Conservation (phyloP, 2,888 invertebrate species). For the Dynastes hyllus region DNA sequence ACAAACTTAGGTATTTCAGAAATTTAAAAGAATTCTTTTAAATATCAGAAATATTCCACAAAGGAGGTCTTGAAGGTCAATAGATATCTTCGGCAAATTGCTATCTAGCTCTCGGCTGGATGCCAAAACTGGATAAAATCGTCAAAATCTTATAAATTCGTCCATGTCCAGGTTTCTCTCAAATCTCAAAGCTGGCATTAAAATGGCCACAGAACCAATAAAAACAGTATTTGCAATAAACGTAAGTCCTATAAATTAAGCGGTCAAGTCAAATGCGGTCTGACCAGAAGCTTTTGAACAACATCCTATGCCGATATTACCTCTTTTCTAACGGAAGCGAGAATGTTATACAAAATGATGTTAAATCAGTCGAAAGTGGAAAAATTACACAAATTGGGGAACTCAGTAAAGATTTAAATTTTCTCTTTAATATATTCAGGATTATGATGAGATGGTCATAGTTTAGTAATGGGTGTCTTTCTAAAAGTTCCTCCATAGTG, state of each 20-base stretch:
- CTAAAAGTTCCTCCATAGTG: too few species aligned
- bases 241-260: constrained; percentile 72
- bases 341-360: constrained; percentile 85
- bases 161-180: constrained; percentile 90
- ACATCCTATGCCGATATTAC: constrained; percentile 92
- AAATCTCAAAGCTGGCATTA: constrained; percentile 89
- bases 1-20: too few species aligned
- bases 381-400: constrained; percentile 80
- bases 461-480: too few species aligned
- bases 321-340: constrained; percentile 86
- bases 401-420: constrained; percentile 62
- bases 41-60: constrained; percentile 73
- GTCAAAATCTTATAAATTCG: constrained; percentile 88
- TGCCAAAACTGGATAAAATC: constrained; percentile 87
- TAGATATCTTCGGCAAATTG: constrained; percentile 95
- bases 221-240: constrained; percentile 73
- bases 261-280: constrained; percentile 84
- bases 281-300: constrained; percentile 93
- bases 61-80: constrained; percentile 82
- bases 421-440: too few species aligned
- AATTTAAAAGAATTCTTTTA: too few species aligned
- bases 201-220: constrained; percentile 96
- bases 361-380: constrained; percentile 81
- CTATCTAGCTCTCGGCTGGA: constrained; percentile 90
- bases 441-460: too few species aligned